phyloP scores from a whole-genome alignment of 2,113 vertebrate species.

The Butorides virescens region DNA sequence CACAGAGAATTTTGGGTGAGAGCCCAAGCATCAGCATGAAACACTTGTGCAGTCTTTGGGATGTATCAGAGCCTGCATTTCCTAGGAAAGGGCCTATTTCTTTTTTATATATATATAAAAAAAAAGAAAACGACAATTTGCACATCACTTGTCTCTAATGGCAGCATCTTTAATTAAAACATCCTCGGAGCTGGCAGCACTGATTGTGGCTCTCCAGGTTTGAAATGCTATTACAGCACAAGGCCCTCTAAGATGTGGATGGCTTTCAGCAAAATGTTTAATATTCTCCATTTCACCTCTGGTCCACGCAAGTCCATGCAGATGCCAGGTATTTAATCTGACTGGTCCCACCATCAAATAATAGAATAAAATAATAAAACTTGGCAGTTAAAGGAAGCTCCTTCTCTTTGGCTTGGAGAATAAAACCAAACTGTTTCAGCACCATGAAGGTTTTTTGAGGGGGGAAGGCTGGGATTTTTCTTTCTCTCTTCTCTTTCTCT shows the following conservation, averaged over 20 bases:
- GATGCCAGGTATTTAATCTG: neutral
- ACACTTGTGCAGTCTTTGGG: neutral
- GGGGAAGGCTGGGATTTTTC: neutral
- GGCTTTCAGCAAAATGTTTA: neutral
- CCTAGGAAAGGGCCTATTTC: neutral
- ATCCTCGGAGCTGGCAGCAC: neutral
- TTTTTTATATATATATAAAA: neutral
- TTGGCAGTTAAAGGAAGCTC: neutral
- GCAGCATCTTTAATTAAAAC: neutral
- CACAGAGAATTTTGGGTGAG: neutral
- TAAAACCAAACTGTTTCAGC: neutral
- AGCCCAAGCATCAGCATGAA: neutral
- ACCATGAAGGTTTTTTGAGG: accelerated
- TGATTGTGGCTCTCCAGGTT: neutral
- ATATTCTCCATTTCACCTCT: neutral
- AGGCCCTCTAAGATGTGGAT: neutral
- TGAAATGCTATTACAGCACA: neutral
- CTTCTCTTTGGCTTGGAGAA: neutral
- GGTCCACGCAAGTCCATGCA: neutral
- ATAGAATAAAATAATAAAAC: neutral
- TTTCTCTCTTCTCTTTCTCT: neutral
- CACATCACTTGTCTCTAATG: neutral
- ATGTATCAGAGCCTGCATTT: neutral
- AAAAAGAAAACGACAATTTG: neutral
- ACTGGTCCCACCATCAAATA: neutral